Evolutionary conservation across 1,140 invertebrate species (phyloP).

Genomic region (Tenebrio molitor): DNA sequence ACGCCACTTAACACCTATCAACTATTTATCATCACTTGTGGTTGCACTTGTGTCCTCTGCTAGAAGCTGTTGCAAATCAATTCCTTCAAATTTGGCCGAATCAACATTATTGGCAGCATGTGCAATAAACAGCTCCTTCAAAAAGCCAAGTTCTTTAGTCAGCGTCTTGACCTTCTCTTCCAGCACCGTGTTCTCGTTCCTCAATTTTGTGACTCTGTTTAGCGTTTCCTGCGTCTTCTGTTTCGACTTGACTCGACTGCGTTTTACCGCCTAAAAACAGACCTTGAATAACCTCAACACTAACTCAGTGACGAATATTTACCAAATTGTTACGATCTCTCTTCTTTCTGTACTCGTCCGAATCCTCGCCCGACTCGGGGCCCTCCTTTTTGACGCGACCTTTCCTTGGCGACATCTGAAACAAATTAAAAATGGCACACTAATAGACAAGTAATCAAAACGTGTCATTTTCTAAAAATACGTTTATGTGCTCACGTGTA

Average conservation of each 20-base stretch:
- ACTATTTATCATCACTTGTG: slow-evolving; percentile 11
- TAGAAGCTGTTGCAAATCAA: slow-evolving; percentile 71
- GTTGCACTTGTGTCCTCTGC: slow-evolving; percentile 65
- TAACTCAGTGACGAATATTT: slow-evolving; percentile 54
- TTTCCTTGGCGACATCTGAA: slow-evolving; percentile 62
- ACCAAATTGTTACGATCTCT: slow-evolving; percentile 89
- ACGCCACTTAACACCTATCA: neutral
- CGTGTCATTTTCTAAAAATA: slow-evolving; percentile 28
- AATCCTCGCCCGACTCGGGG: slow-evolving; percentile 73
- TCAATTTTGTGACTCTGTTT: slow-evolving; percentile 81
- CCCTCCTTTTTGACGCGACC: slow-evolving; percentile 60
- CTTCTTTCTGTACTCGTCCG: slow-evolving; percentile 83
- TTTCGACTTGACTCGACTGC: slow-evolving; percentile 89
- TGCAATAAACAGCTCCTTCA: slow-evolving; percentile 89
- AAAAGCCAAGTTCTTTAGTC: slow-evolving; percentile 86
- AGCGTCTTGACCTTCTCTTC: slow-evolving; percentile 90
- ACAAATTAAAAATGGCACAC: slow-evolving; percentile 3
- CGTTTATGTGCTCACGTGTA: neutral
- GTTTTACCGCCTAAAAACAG: slow-evolving; percentile 83
- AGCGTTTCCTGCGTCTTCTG: slow-evolving; percentile 85
- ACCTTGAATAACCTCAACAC: slow-evolving; percentile 14
- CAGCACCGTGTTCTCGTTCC: slow-evolving; percentile 86
- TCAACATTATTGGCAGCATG: slow-evolving; percentile 75
- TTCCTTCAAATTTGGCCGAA: slow-evolving; percentile 68
- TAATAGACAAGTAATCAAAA: slow-evolving; percentile 17